These are phyloP conservation scores for Bicyclus anynana DNA, from an alignment of 1,140 invertebrate species.

Conservation along the genomic window DNA sequence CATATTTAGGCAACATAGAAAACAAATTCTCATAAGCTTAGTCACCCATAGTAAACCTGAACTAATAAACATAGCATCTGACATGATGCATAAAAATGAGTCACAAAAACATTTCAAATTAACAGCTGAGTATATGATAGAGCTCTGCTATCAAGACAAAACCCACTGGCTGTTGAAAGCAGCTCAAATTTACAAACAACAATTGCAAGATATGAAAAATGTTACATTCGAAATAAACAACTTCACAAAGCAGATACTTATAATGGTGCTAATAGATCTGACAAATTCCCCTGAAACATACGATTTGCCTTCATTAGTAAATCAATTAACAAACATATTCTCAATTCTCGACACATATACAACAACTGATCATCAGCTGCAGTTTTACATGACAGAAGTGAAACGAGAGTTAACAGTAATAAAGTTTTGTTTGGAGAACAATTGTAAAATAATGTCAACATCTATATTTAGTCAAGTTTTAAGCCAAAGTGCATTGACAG, in stretches of 20 bases:
- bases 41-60: conserved; percentile 53
- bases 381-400: conserved; percentile 71
- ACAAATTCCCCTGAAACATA: conserved; percentile 67
- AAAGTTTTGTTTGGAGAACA: conserved; percentile 71
- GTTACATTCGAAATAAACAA: conserved; percentile 70
- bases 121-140: conserved; percentile 70
- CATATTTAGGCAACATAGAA: conserved; percentile 53
- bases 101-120: conserved; percentile 60
- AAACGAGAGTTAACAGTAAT: conserved; percentile 72
- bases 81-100: conserved; percentile 58
- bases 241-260: conserved; percentile 70
- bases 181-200: conserved; percentile 62
- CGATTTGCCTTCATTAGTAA: conserved; percentile 60
- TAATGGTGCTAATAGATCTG: conserved; percentile 70
- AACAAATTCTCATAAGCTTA: conserved; percentile 62
- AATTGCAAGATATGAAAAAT: conserved; percentile 65
- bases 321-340: conserved; percentile 67
- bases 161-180: conserved; percentile 73
- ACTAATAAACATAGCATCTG: conserved; percentile 43
- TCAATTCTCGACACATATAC: conserved; percentile 68
- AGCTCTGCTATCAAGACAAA: conserved; percentile 68
- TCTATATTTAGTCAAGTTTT: conserved; percentile 66
- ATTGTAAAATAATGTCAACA: conserved; percentile 68
- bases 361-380: conserved; percentile 57
- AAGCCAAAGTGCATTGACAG: conserved; percentile 65